phyloP scores from a whole-genome alignment of 2,888 invertebrate species.

The Thymelicus sylvestris region DNA sequence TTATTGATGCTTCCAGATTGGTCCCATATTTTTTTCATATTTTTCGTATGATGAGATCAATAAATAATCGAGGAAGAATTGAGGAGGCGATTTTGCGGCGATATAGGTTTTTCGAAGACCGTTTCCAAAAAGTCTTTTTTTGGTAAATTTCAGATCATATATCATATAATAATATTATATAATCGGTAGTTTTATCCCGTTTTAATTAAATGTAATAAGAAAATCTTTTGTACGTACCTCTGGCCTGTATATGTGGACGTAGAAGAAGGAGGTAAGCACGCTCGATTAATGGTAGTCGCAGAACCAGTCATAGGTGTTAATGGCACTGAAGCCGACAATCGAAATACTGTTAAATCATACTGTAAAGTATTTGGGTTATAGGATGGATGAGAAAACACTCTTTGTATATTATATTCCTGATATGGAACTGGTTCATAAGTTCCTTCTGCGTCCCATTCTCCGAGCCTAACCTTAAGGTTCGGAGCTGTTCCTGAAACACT shows the following conservation, averaged over 20 bases:
- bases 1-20: too few relatives aligned
- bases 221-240: constrained; percentile 58
- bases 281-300: constrained; percentile 84
- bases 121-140: too few relatives aligned
- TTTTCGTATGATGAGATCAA: too few relatives aligned
- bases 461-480: constrained; percentile 88
- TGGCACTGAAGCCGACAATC: constrained; percentile 85
- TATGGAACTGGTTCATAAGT: constrained; percentile 87
- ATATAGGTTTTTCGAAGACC: too few relatives aligned
- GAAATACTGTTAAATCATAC: constrained; percentile 92
- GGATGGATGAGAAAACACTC: constrained; percentile 86
- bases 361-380: constrained; percentile 90
- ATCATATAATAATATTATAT: too few relatives aligned
- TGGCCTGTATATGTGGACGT: constrained; percentile 74
- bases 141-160: too few relatives aligned
- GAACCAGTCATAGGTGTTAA: constrained; percentile 74
- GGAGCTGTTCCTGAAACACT: constrained; percentile 78
- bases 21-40: too few relatives aligned
- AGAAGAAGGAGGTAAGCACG: constrained; percentile 83
- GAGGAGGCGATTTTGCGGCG: too few relatives aligned
- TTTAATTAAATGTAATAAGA: too few relatives aligned
- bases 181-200: too few relatives aligned
- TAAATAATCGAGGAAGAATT: too few relatives aligned
- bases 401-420: constrained; percentile 85
- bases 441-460: constrained; percentile 90